Evolutionary conservation across 2,888 invertebrate genomes (phyloP).

Genomic region (Hirudinaria manillensis): DNA sequence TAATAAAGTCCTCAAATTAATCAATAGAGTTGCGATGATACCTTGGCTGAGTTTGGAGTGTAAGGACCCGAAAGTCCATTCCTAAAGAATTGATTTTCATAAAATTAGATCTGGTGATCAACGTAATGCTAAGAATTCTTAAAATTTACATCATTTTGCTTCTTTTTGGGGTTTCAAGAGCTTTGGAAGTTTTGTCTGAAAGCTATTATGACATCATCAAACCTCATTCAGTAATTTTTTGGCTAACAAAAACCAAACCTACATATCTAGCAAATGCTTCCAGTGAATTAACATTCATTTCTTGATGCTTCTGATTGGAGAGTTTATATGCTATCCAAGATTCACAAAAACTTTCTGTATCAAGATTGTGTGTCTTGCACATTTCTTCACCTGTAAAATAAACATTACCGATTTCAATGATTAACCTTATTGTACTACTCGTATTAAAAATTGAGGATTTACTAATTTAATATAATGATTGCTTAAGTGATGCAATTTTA

Average conservation of each 20-base stretch:
- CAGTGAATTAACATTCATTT: background rate
- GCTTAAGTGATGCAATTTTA: no score
- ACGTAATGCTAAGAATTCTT: background rate
- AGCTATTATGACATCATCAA: background rate
- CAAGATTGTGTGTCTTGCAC: conserved; percentile 4
- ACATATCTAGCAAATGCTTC: conserved; percentile 1
- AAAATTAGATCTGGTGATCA: background rate
- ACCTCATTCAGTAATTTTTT: background rate
- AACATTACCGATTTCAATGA: no score
- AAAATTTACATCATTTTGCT: background rate
- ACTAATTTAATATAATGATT: no score
- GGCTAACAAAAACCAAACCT: background rate
- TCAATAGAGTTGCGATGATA: background rate
- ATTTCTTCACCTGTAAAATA: background rate
- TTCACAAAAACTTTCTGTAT: background rate
- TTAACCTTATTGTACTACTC: no score
- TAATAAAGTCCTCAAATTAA: background rate
- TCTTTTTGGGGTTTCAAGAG: background rate
- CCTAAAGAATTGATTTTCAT: background rate
- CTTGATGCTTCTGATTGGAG: background rate
- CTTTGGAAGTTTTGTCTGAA: conserved; percentile 11
- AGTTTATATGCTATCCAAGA: background rate
- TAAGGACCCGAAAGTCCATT: conserved; percentile 4
- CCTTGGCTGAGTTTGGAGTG: background rate
- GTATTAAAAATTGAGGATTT: no score